phyloP scores from a whole-genome alignment of 1,140 invertebrate genomes.

The Stratiolaelaps scimitus region DNA sequence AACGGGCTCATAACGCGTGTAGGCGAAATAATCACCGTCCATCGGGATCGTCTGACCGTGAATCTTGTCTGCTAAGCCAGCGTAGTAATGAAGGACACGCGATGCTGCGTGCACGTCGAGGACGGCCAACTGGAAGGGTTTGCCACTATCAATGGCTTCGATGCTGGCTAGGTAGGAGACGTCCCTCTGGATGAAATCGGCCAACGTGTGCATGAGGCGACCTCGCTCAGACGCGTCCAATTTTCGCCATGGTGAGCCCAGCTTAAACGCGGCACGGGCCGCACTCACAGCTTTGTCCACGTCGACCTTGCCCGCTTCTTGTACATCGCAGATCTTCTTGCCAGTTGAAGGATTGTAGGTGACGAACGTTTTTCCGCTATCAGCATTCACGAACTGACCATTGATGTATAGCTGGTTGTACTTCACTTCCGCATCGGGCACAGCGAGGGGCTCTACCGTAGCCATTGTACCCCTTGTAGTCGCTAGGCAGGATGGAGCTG shows the following conservation, averaged over 20 bases:
- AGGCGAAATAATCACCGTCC: conserved; percentile 47
- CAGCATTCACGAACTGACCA: conserved; percentile 87
- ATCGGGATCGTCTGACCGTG: conserved; percentile 42
- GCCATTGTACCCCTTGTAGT: too few relatives aligned
- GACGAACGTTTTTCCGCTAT: conserved; percentile 70
- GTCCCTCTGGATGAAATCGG: conserved; percentile 35
- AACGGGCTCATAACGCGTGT: conserved; percentile 64
- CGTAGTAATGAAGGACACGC: conserved; percentile 45
- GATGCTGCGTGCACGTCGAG: conserved; percentile 37
- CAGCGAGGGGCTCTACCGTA: too few relatives aligned
- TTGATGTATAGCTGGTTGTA: conserved; percentile 96
- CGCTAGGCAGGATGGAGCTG: too few relatives aligned
- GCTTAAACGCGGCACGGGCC: conserved; percentile 39
- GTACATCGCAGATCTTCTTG: conserved; percentile 53
- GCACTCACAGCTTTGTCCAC: conserved; percentile 73
- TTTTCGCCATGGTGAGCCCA: conserved; percentile 42
- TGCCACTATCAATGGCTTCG: conserved; percentile 49
- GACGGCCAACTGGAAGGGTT: conserved; percentile 40
- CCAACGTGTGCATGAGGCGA: conserved; percentile 38
- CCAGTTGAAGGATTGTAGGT: conserved; percentile 78
- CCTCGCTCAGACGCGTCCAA: conserved; percentile 44
- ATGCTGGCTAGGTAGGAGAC: conserved; percentile 39
- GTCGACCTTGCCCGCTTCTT: conserved; percentile 61
- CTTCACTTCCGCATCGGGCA: too few relatives aligned
- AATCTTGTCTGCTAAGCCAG: conserved; percentile 48